Evolutionary conservation across 1,140 invertebrate species (phyloP), one percentile per base, ranked within the genome.

Genomic region (Aphaenogaster rudis): DNA sequence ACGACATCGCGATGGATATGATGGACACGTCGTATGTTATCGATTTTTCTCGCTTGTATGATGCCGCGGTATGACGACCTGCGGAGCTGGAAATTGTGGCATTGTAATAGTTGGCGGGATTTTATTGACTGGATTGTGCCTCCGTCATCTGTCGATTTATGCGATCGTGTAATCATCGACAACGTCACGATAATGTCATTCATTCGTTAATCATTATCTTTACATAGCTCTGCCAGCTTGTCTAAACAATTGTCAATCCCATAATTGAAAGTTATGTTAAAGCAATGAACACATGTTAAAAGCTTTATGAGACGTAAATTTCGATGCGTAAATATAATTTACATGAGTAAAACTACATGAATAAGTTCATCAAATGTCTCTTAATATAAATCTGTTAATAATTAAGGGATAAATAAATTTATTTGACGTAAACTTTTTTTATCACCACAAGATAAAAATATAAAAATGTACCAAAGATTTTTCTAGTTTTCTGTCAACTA

Each of bases 21-120:
- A 84, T 57, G 71, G 69, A 84, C 69, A 84, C 67, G 80, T 76
- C 33, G 80, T 84, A 50, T 57, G 80, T 63, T 84, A 84, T 84
- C 69, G 80, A 84, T 84, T 84, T 82, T 84, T 84, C 57, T 61
- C 48, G 69, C 69, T 61, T 50, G 69, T 84, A 50, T 63, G 80
- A 74, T 54, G 67, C 3, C 54, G 28, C 54, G 79, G 15, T 57
- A 81, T 71, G 66, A 82, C 52, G 67, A 82, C 15, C 67, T 1
- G 28, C 33, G 42, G n/a, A 50, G 21, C 54, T 84, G 42, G 39
- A 84, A 84, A 74, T 84, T 76, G 69, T 39, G 69, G 54, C 17
- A 52, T 76, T 84, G 28, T 84, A 76, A 84, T 50, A 74, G 80
- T 76, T 45, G 80, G 52, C 39, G 21, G 54, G 54, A 82, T 82